These are phyloP conservation scores for Erinaceus europaeus DNA, from an alignment of 2,113 vertebrate species.

Conservation along the genomic window DNA sequence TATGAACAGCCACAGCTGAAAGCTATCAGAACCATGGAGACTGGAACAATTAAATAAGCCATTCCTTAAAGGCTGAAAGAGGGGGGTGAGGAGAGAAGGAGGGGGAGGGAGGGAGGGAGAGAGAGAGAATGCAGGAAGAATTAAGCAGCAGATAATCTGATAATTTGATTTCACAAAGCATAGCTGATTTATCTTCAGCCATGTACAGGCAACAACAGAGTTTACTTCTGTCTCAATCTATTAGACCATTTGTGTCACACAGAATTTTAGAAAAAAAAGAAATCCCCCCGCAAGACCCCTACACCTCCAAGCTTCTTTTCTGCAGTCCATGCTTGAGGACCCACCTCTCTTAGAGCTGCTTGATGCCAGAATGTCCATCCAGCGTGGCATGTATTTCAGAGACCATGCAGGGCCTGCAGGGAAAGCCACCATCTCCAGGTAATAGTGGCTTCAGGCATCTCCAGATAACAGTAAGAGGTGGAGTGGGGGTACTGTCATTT, in stretches of 20 bases:
- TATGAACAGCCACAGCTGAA: not conserved
- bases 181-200: not conserved
- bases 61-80: not conserved
- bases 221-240: not conserved
- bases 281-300: no score
- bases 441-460: no score
- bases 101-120: no score
- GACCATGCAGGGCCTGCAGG: no score
- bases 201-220: not conserved
- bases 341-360: no score
- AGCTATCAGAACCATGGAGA: not conserved
- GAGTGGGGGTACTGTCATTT: not conserved
- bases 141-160: not conserved
- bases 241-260: no score
- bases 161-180: not conserved
- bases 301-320: no score
- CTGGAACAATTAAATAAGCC: not conserved
- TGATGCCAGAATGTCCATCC: not conserved
- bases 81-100: no score
- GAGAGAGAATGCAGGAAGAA: not conserved
- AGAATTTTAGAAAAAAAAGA: no score
- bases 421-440: not conserved
- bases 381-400: no score
- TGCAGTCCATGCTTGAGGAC: not conserved
- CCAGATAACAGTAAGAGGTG: not conserved